Conservation (phyloP, 1,140 invertebrate genomes). For the Gyrodactylus bullatarudis region DNA sequence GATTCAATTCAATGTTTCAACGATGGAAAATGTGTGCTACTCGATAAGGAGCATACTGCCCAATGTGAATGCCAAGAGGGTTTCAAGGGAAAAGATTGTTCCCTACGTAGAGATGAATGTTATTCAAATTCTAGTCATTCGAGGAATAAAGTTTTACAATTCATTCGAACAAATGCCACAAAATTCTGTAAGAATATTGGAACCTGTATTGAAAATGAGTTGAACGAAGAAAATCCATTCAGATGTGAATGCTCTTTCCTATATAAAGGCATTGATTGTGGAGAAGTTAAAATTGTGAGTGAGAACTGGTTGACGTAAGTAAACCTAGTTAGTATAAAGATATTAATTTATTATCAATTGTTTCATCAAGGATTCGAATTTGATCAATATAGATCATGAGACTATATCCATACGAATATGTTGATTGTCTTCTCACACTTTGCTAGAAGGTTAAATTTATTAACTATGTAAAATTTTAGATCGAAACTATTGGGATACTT, state of each 20-base stretch:
- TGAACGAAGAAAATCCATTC: not conserved
- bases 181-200: not conserved
- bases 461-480: no score
- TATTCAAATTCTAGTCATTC: not conserved
- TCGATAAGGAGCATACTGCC: not conserved
- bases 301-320: no score
- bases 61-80: not conserved
- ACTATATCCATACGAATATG: no score
- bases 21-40: not conserved
- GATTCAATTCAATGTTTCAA: not conserved
- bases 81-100: not conserved
- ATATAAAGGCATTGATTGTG: not conserved
- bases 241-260: not conserved
- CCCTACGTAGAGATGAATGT: not conserved
- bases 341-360: no score
- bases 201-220: not conserved
- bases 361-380: no score
- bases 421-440: no score
- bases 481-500: no score
- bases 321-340: no score
- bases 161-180: not conserved
- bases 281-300: not conserved
- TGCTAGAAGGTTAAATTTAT: no score
- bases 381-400: no score
- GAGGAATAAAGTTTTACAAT: not conserved